A percentile compares a stretch with the other conserved stretches of the same genome.
These are phyloP conservation scores for Pilophorus perplexus DNA, from an alignment of 2,888 invertebrate genomes.

Conservation along the genomic window DNA sequence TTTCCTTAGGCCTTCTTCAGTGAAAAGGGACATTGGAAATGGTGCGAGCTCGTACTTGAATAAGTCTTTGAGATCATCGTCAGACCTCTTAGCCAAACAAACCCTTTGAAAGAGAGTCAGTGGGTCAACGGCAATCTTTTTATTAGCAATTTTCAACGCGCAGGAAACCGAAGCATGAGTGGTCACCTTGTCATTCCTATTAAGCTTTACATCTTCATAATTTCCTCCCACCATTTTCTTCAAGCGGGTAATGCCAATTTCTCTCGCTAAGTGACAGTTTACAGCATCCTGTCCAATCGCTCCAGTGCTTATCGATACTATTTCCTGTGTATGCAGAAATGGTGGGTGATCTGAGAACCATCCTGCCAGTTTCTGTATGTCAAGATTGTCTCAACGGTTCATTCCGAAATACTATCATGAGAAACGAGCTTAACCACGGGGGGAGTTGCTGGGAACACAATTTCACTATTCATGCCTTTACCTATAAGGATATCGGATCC, in stretches of 20 bases:
- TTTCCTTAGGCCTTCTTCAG: background rate
- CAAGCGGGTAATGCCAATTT: conserved; percentile 43
- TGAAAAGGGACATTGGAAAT: background rate
- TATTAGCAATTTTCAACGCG: conserved; percentile 43
- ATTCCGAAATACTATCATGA: too few species aligned
- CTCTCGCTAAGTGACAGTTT: conserved; percentile 50
- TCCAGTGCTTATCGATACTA: conserved; percentile 50
- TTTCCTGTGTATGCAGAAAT: conserved; percentile 47
- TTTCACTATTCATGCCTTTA: too few species aligned
- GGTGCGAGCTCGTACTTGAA: background rate
- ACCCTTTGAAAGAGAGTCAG: too few species aligned
- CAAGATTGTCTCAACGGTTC: conserved; percentile 50
- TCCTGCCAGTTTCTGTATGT: conserved; percentile 39
- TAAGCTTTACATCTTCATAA: conserved; percentile 47
- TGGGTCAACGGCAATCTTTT: conserved; percentile 46
- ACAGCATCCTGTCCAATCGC: conserved; percentile 49
- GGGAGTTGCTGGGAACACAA: too few species aligned
- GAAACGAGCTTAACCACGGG: too few species aligned
- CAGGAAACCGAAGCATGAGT: conserved; percentile 38
- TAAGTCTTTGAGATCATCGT: background rate
- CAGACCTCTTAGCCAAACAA: conserved; percentile 16
- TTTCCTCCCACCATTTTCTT: background rate
- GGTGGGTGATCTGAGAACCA: conserved; percentile 45
- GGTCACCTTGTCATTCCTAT: conserved; percentile 50
- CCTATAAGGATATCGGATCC: too few species aligned